A percentile compares a stretch with the other conserved stretches of the same genome.
Conservation (phyloP, 2,888 invertebrate species). For the Rhagonycha fulva region DNA sequence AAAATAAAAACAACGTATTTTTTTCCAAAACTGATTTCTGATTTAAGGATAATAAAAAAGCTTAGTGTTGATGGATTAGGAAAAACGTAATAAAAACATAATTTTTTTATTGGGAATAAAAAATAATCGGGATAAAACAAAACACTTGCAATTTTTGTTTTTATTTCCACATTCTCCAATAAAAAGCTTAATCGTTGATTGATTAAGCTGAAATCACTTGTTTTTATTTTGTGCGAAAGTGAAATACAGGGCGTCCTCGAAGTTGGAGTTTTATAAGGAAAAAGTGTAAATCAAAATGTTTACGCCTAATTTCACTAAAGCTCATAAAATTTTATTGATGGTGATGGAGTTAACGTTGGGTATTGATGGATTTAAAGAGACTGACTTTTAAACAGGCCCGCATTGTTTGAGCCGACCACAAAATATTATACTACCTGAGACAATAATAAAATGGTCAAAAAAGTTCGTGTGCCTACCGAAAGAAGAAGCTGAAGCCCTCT, state of each 20-base stretch:
- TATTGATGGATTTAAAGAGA: background rate
- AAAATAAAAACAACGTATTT: background rate
- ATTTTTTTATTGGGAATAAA: background rate
- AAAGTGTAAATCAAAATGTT: background rate
- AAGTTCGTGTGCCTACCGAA: constrained; percentile 31
- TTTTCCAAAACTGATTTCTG: background rate
- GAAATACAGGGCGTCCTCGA: background rate
- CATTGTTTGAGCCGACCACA: constrained; percentile 3
- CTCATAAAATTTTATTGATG: background rate
- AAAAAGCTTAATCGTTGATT: background rate
- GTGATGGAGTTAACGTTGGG: background rate
- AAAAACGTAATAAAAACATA: background rate
- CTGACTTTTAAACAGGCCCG: background rate
- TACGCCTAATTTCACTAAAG: background rate
- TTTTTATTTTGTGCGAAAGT: background rate
- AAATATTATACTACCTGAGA: constrained; percentile 18
- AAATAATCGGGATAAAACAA: background rate
- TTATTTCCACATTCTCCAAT: background rate
- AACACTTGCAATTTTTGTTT: background rate
- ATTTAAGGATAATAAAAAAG: background rate
- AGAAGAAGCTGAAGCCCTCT: constrained; percentile 30
- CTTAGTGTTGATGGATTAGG: background rate
- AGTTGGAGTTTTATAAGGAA: background rate
- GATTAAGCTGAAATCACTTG: background rate
- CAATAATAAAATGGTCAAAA: constrained; percentile 19